Conservation (phyloP, 2,888 invertebrate genomes). For the Nezara viridula region DNA sequence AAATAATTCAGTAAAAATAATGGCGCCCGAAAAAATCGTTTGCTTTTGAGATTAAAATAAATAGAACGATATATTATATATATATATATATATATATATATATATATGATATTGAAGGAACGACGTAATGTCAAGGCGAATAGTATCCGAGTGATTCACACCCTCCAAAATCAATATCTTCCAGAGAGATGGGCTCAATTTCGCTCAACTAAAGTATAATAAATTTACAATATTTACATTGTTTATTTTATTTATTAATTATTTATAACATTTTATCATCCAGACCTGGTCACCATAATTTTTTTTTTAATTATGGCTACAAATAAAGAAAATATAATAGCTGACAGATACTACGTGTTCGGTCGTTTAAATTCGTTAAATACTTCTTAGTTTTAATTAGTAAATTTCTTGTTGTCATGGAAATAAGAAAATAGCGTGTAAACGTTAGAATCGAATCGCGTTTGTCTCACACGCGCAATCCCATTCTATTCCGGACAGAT, state of each 20-base stretch:
- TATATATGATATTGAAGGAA: neutral
- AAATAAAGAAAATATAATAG: too few relatives aligned
- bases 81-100: too few relatives aligned
- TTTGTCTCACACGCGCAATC: neutral
- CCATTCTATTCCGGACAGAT: neutral
- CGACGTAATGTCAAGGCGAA: neutral
- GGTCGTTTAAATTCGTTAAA: too few relatives aligned
- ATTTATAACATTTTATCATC: neutral
- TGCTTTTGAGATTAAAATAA: too few relatives aligned
- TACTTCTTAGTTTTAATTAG: too few relatives aligned
- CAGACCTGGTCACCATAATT: too few relatives aligned
- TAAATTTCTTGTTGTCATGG: neutral
- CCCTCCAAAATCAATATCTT: slow-evolving; percentile 17
- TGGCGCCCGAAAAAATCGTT: too few relatives aligned
- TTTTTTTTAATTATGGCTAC: too few relatives aligned
- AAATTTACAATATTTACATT: neutral
- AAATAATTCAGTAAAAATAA: too few relatives aligned
- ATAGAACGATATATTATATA: too few relatives aligned
- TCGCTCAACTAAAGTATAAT: neutral
- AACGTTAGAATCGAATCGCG: neutral
- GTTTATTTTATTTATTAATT: neutral
- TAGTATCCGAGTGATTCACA: slow-evolving; percentile 4
- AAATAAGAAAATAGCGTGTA: neutral
- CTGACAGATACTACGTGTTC: too few relatives aligned
- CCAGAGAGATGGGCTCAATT: neutral